Conservation (phyloP, 53 echinoderm and acorn worm genomes). For the Patiria pectinifera region DNA sequence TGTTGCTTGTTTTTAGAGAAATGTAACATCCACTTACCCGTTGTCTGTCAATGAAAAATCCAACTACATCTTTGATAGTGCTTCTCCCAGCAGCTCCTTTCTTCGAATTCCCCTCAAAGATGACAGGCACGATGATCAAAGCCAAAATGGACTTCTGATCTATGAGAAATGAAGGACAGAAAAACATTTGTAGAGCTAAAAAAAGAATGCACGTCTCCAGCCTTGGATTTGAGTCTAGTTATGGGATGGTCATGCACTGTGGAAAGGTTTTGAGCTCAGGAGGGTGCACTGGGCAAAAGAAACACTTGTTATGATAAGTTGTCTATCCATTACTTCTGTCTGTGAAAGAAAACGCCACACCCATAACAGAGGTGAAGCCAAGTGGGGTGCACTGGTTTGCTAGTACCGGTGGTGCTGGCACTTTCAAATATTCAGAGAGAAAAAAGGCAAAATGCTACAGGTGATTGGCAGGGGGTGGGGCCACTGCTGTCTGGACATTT, state of each 20-base stretch:
- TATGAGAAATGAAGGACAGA: conserved; percentile 27
- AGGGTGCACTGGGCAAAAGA: too few relatives aligned
- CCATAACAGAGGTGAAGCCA: too few relatives aligned
- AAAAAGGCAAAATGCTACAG: too few relatives aligned
- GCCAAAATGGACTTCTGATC: conserved; percentile 42
- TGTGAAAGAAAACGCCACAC: too few relatives aligned
- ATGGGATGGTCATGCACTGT: too few relatives aligned
- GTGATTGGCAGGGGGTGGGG: too few relatives aligned
- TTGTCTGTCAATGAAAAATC: conserved; percentile 27
- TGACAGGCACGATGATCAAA: conserved; percentile 29
- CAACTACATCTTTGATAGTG: conserved; percentile 1
- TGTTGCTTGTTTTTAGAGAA: conserved; percentile 6
- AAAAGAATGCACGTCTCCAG: not conserved
- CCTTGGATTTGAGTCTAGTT: not conserved
- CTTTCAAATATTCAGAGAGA: too few relatives aligned
- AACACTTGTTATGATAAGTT: too few relatives aligned
- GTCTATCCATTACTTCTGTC: too few relatives aligned
- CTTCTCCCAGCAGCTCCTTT: conserved; percentile 29
- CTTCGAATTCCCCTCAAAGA: conserved; percentile 24
- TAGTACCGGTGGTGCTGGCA: too few relatives aligned
- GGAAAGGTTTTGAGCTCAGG: too few relatives aligned
- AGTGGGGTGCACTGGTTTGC: too few relatives aligned
- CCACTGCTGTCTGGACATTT: not conserved
- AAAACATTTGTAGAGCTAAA: not conserved
- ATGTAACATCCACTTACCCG: conserved; percentile 13